These are phyloP conservation scores for Sylvilagus floridanus DNA, from an alignment of 2,797 vertebrate species.

Conservation along the genomic window DNA sequence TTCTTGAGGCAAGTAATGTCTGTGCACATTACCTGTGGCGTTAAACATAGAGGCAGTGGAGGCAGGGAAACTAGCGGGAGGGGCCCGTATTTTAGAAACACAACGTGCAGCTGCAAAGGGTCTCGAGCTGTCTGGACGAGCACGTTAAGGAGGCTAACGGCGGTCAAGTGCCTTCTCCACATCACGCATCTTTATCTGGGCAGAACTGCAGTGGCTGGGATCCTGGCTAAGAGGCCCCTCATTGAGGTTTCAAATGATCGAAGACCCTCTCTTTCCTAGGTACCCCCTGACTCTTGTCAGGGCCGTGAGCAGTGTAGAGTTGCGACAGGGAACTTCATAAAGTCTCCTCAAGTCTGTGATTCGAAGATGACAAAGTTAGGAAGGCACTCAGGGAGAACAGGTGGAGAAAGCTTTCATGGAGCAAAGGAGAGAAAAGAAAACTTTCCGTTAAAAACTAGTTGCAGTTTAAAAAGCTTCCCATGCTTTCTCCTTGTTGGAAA, in stretches of 20 bases:
- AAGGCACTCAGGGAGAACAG: neutral
- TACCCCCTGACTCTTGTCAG: neutral
- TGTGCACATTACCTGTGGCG: neutral
- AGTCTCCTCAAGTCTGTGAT: constrained; percentile 26
- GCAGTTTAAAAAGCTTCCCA: neutral
- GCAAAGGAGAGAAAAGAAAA: constrained; percentile 43
- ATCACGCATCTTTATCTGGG: neutral
- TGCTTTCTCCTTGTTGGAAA: constrained; percentile 19
- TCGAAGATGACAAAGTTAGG: constrained; percentile 8
- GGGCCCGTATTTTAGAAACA: neutral
- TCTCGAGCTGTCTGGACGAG: constrained; percentile 6
- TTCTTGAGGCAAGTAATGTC: neutral
- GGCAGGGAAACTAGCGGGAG: neutral
- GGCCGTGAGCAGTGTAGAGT: neutral
- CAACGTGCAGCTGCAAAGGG: neutral
- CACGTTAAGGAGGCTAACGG: neutral
- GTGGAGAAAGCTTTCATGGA: neutral
- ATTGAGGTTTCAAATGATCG: neutral
- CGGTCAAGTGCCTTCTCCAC: constrained; percentile 1
- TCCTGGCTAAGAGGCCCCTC: neutral
- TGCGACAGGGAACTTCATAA: constrained; percentile 11
- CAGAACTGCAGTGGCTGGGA: neutral
- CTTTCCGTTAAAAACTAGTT: neutral
- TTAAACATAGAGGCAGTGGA: neutral
- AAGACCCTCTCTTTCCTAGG: neutral